A percentile compares a stretch with the other conserved stretches of the same genome.
phyloP scores from a whole-genome alignment of 2,888 invertebrate genomes.

The Pinctada fucata region DNA sequence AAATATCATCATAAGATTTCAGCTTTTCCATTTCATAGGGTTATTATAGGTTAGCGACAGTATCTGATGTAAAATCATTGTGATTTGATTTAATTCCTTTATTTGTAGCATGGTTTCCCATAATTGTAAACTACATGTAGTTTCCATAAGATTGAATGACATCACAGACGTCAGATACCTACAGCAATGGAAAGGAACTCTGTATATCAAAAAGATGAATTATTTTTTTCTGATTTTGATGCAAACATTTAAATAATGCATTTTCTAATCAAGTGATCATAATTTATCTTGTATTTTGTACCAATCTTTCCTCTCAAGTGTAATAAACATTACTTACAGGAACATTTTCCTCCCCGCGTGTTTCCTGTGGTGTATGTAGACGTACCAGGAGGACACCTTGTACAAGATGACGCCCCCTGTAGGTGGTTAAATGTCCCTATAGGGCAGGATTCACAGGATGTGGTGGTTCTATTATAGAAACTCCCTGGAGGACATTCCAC shows the following conservation, averaged over 20 bases:
- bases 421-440: constrained; percentile 16
- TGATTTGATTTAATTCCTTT: too few relatives aligned
- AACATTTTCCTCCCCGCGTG: constrained; percentile 43
- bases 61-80: neutral
- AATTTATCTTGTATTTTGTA: too few relatives aligned
- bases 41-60: neutral
- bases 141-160: too few relatives aligned
- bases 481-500: constrained; percentile 27
- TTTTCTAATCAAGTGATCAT: too few relatives aligned
- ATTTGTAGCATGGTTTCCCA: too few relatives aligned
- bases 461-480: neutral
- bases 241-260: too few relatives aligned
- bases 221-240: too few relatives aligned
- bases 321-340: constrained; percentile 35
- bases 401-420: constrained; percentile 82
- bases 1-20: neutral
- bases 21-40: neutral
- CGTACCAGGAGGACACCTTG: constrained; percentile 47
- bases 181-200: too few relatives aligned
- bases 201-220: too few relatives aligned
- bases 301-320: too few relatives aligned
- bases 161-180: too few relatives aligned
- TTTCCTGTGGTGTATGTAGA: constrained; percentile 48
- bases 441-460: constrained; percentile 15
- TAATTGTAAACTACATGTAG: too few relatives aligned